Evolutionary conservation across 2,797 vertebrate species (phyloP), one percentile per base, ranked within the genome.

Genomic region (Pseudochaenichthys georgianus): DNA sequence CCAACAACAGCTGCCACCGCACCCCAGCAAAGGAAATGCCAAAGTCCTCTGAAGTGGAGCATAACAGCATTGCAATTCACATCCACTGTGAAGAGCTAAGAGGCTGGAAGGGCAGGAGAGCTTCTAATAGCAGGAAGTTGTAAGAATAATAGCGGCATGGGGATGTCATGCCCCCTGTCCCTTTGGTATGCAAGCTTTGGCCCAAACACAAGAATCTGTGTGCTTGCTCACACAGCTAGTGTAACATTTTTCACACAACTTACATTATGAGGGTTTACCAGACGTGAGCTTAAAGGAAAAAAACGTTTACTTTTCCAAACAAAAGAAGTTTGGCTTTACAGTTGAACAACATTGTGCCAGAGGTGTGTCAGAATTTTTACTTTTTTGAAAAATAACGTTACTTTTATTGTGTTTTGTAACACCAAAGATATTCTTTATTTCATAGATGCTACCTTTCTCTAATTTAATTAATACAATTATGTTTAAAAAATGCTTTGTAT

Each of bases 51-150:
- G 87, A 93, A 94, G 91, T 92, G 70, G 78, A 89, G 79, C 87
- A 88, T 50, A 93, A 86, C 86, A 89, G 78, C 81, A 53, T 57
- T 75, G 82, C 81, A 73, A 73, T 79, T 87, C 80, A 82, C 85
- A 92, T 91, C 80, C 87, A 88, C 65, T 70, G 62, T 34, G 71
- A 80, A 77, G 64, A 48, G 45, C 70, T 62, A 67, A 79, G 80
- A 73, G 64, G 48, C 78, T 78, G 75, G 62, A 75, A 75, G 88
- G 77, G 68, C 85, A 87, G 73, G 69, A 89, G 80, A 86, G 84
- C 75, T 84, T 83, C 87, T 93, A 93, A 94, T 93, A 85, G 88
- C 94, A 94, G 93, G 94, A 95, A 93, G 92, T 80, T 81, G 78
- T 85, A 89, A 82, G 83, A 87, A 94, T 93, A 88, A 90, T 87